Evolutionary conservation across 2,888 invertebrate species (phyloP).

Genomic region (Drosophila fungiperda): DNA sequence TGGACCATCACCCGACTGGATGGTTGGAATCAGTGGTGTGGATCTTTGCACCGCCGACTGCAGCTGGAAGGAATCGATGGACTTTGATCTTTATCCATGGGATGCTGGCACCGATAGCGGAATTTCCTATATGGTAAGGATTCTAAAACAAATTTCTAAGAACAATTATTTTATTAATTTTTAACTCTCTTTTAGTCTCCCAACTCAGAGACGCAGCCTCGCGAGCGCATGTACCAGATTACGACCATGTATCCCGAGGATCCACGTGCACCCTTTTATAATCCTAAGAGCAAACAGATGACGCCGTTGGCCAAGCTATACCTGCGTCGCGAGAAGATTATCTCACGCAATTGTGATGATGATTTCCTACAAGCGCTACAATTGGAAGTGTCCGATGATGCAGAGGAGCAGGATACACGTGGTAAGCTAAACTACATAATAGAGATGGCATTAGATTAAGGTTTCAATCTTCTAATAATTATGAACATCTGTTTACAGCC

Average conservation of each 20-base stretch:
- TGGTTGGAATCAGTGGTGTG: constrained; percentile 95
- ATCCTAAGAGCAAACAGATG: constrained; percentile 89
- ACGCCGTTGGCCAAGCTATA: constrained; percentile 94
- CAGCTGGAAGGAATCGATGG: constrained; percentile 94
- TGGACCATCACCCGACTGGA: constrained; percentile 99
- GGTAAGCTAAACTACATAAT: constrained; percentile 86
- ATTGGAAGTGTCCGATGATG: constrained; percentile 89
- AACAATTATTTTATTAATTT: not conserved
- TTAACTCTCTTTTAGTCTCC: constrained; percentile 87
- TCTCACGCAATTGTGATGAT: constrained; percentile 91
- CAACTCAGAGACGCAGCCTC: constrained; percentile 91
- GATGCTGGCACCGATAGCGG: constrained; percentile 99
- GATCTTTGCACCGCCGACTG: constrained; percentile 96
- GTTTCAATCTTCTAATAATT: not conserved
- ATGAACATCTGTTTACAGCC: constrained; percentile 85
- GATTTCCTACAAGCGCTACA: constrained; percentile 87
- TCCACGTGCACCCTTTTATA: constrained; percentile 96
- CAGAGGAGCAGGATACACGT: constrained; percentile 87
- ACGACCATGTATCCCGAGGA: constrained; percentile 96
- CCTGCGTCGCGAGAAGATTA: constrained; percentile 90
- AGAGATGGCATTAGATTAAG: not conserved
- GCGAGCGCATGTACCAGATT: constrained; percentile 94
- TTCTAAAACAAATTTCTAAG: not conserved
- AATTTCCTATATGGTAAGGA: constrained; percentile 92
- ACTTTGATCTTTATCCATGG: constrained; percentile 95